Conservation (phyloP, 2,113 vertebrate species). For the Gnathonemus echidnorhynchus region DNA sequence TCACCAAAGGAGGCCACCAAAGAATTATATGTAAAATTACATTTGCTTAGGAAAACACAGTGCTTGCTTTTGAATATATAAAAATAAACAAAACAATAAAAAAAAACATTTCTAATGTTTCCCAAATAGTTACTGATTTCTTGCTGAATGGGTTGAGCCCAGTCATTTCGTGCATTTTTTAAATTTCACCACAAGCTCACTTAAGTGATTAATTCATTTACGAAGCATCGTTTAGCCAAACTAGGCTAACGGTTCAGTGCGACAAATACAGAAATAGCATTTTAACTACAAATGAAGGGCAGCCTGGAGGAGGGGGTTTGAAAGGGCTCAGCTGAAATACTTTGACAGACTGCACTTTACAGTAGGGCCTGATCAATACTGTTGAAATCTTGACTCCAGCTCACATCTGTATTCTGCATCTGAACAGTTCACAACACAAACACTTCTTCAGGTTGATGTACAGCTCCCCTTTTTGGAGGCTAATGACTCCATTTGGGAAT, state of each 20-base stretch:
- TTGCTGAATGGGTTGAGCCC: too few species aligned
- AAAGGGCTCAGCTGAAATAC: background rate
- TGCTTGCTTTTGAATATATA: background rate
- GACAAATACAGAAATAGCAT: background rate
- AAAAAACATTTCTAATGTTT: background rate
- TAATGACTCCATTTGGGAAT: background rate
- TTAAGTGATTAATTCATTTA: background rate
- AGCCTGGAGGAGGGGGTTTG: background rate
- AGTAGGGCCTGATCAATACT: background rate
- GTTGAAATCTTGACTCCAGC: background rate
- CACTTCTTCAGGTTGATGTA: background rate
- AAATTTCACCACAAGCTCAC: background rate
- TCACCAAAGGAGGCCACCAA: background rate
- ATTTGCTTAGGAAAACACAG: background rate
- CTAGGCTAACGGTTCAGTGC: background rate
- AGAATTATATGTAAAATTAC: background rate
- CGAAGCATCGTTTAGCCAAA: background rate
- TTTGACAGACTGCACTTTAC: background rate
- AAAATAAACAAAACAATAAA: background rate
- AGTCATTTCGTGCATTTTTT: background rate
- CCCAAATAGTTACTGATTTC: background rate
- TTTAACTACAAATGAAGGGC: background rate
- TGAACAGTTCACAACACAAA: background rate
- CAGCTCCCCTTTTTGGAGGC: background rate
- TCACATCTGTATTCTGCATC: background rate